phyloP scores from a whole-genome alignment of 2,113 vertebrate species.

The Percopsis transmontana region DNA sequence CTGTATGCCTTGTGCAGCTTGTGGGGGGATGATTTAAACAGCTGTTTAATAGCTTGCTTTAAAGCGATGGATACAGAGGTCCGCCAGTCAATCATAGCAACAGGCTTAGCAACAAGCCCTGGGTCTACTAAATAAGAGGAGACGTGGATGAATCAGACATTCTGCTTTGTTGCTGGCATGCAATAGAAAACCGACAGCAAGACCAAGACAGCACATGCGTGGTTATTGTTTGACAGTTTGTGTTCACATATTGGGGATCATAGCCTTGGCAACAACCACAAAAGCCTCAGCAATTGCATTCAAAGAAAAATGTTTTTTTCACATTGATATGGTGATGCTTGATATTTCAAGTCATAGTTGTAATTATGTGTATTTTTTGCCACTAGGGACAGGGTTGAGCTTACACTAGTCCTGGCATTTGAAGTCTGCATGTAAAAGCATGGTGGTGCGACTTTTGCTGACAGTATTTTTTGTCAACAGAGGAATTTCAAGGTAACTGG shows the following conservation, averaged over 20 bases:
- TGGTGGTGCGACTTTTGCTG: too few species aligned
- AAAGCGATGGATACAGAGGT: constrained; percentile 31
- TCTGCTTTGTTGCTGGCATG: constrained; percentile 37
- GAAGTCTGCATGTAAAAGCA: too few species aligned
- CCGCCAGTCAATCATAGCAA: constrained; percentile 63
- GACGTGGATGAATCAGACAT: constrained; percentile 47
- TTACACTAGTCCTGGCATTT: too few species aligned
- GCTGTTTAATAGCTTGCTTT: constrained; percentile 34
- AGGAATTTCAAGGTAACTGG: too few species aligned
- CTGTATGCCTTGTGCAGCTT: constrained; percentile 29
- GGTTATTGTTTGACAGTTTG: constrained; percentile 44
- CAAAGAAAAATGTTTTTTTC: constrained; percentile 34
- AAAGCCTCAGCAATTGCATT: constrained; percentile 32
- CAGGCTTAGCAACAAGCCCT: constrained; percentile 67
- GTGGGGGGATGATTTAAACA: constrained; percentile 20
- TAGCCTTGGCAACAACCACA: constrained; percentile 42
- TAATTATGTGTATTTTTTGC: too few species aligned
- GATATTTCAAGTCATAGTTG: too few species aligned
- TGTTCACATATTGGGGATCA: constrained; percentile 27
- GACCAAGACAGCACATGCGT: constrained; percentile 31
- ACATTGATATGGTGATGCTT: constrained; percentile 13
- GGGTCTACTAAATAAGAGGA: constrained; percentile 55
- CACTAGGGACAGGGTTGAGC: too few species aligned
- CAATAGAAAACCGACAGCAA: constrained; percentile 15
- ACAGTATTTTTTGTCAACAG: too few species aligned